A percentile compares a stretch with the other conserved stretches of the same genome.
Conservation (phyloP, 2,113 vertebrate species). For the Numida meleagris region DNA sequence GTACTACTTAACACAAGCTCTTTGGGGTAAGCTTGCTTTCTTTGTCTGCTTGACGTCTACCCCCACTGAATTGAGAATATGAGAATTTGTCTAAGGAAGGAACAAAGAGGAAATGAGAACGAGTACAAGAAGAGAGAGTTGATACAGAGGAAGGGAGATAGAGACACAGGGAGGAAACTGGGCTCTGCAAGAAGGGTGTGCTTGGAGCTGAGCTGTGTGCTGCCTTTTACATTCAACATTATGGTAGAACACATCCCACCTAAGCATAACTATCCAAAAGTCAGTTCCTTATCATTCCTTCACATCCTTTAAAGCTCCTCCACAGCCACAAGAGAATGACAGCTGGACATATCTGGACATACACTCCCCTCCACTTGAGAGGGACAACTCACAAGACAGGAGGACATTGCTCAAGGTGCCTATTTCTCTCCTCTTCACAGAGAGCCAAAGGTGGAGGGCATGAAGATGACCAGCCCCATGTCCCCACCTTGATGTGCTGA, state of each 20-base stretch:
- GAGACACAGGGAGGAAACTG: neutral
- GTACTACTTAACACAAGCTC: neutral
- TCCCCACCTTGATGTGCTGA: neutral
- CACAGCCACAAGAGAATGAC: fast-evolving
- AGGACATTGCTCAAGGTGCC: neutral
- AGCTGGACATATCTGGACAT: fast-evolving
- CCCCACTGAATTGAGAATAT: neutral
- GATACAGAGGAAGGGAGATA: neutral
- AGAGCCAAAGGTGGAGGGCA: neutral
- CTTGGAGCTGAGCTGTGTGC: neutral
- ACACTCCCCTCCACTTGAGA: neutral
- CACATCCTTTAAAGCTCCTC: neutral
- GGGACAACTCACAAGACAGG: fast-evolving
- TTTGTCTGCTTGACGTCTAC: neutral
- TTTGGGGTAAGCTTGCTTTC: neutral
- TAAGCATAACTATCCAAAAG: neutral
- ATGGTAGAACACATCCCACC: neutral
- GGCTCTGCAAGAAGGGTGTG: neutral
- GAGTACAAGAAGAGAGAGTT: neutral
- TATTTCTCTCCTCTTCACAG: neutral
- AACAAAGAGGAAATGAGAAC: neutral
- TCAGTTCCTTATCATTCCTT: neutral
- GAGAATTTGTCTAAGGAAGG: neutral
- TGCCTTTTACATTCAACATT: neutral
- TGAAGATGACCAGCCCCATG: neutral